Evolutionary conservation across 2,888 invertebrate species (phyloP).

Genomic region (Trissoscelio sp.): DNA sequence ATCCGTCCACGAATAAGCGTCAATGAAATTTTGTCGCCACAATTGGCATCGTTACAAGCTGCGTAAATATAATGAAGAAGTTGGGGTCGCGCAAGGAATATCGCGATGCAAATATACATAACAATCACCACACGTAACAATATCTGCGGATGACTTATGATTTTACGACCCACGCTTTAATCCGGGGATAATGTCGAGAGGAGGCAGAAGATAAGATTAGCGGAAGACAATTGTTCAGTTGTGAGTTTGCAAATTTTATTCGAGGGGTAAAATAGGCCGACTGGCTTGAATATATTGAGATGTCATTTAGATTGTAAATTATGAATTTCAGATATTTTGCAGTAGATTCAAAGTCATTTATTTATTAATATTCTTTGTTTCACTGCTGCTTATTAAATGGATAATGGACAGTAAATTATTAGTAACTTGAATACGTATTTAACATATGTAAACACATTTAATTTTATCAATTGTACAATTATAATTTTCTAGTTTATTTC

Average conservation of each 20-base stretch:
- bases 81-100: constrained; percentile 13
- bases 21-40: constrained; percentile 53
- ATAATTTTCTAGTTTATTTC: too few species aligned
- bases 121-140: constrained; percentile 50
- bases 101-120: constrained; percentile 52
- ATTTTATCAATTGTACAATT: too few species aligned
- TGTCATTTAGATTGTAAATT: not conserved
- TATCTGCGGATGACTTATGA: constrained; percentile 54
- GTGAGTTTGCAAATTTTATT: constrained; percentile 45
- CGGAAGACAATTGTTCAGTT: constrained; percentile 48
- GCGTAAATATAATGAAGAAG: constrained; percentile 51
- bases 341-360: not conserved
- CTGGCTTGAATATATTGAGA: not conserved
- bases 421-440: too few species aligned
- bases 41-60: constrained; percentile 44
- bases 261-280: constrained; percentile 7
- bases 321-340: not conserved
- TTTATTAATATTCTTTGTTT: not conserved
- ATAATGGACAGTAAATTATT: too few species aligned
- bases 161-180: constrained; percentile 58
- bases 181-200: constrained; percentile 43
- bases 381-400: too few species aligned
- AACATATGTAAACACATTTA: too few species aligned
- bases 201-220: constrained; percentile 50
- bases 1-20: constrained; percentile 6